Conservation (phyloP, 37 sponge, comb jelly and placozoan genomes). For the Petrosia ficiformis region DNA sequence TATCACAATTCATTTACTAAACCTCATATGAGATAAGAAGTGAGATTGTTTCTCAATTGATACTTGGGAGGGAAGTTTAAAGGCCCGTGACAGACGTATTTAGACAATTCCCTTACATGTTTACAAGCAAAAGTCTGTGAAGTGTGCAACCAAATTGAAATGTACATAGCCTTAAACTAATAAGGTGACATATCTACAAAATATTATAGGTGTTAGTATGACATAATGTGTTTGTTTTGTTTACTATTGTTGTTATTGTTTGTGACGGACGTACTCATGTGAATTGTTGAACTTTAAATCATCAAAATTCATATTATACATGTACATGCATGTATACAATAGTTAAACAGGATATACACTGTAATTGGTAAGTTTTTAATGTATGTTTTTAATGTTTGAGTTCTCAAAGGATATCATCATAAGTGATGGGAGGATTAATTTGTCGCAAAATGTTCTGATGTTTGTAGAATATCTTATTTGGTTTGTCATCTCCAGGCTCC, state of each 20-base stretch:
- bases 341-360: no score
- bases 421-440: slow-evolving; percentile 7
- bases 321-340: no score
- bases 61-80: neutral
- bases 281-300: no score
- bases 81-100: neutral
- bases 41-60: neutral
- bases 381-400: no score
- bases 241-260: neutral
- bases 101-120: neutral
- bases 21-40: neutral
- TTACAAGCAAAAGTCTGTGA: neutral
- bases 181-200: neutral
- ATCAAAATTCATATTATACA: no score
- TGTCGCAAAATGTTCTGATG: neutral
- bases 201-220: neutral
- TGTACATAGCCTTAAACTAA: neutral
- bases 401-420: slow-evolving; percentile 5
- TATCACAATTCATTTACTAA: neutral
- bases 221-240: neutral
- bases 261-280: neutral
- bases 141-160: neutral
- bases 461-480: slow-evolving; percentile 34
- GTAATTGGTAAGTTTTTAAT: no score
- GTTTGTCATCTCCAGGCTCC: slow-evolving; percentile 33